Evolutionary conservation across 2,888 invertebrate species (phyloP), one percentile per base, ranked within the genome.

Genomic region (Eulithis prunata): DNA sequence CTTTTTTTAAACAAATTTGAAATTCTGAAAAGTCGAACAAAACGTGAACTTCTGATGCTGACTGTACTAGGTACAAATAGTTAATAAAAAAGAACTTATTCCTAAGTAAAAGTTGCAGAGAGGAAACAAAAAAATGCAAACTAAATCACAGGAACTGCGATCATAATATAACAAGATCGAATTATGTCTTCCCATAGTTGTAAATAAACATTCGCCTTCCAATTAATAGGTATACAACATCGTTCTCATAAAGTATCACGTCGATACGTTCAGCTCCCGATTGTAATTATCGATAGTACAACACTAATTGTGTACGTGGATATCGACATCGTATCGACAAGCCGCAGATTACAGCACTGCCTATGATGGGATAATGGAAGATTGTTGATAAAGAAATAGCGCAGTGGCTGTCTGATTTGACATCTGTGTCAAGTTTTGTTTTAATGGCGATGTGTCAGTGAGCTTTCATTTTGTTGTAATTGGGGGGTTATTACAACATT

Each of bases 281-380:
- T 90, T 77, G 86, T 87, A 90, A 90, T 90, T 90, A 90, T 86
- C 88, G 90, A 90, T 89, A 89, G 84, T 69, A 79, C 82, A 80
- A 71, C 83, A 85, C 87, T 87, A 87, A 87, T 87, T 88, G 84
- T 83, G 82, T 76, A 77, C 78, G 78, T 74, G 79, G 80, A 75
- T 86, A 85, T 74, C 73, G 57, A 64, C 57, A 49, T 70, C 57
- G 38, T 57, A 68, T 81, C 84, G 79, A 76, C 71, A 70, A 65
- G 62, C 75, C 74, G 62, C 68, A 64, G 71, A 66, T 66, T 64
- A 64, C 53, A 63, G 45, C 38, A 32, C 55, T 51, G 43, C 59
- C 60, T 38, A 75, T 78, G 79, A 81, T 79, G 82, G 77, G 78
- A 78, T 77, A 77, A 78, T 76, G 76, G 64, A 68, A 68, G 66